Evolutionary conservation across 2,113 vertebrate species (phyloP), one percentile per base, ranked within the genome.

Genomic region (Periophthalmus modestus): DNA sequence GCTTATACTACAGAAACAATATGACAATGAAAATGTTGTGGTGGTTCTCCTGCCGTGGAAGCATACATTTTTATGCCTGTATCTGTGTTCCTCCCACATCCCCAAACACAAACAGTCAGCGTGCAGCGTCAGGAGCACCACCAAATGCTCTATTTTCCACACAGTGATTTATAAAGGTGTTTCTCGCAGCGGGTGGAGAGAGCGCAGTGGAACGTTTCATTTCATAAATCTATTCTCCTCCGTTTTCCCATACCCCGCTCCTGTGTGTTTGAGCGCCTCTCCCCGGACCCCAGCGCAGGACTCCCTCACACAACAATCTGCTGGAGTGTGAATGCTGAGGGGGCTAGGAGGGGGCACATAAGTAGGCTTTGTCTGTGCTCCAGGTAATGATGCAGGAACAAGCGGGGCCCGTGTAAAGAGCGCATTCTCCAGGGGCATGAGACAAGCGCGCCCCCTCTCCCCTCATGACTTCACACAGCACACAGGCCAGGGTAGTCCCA

Each of bases 211-310:
- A 86, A 87, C 80, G 88, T 83, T 91, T 91, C 90, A 89, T 89
- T 92, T 92, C 87, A 92, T 90, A 90, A 91, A 92, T 91, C 89
- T 91, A 88, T 81, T 87, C 88, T 83, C 82, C 87, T 83, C 82
- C 80, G 69, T 82, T 85, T 84, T 89, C 83, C 75, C 76, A 81
- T 77, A 73, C 85, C 82, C 74, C 59, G 84, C 82, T 74, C 76
- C 83, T 69, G 58, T 69, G 58, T 81, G 85, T 91, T 86, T 83
- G 82, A 81, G 84, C 83, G 83, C 71, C 84, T 81, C 82, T 75
- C 82, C 87, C 23, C 13, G 57, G 24, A 24, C 87, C 86, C 86
- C 74, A 72, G 85, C 80, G 84, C 87, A 88, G 84, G 86, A 89
- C 87, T 89, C 85, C 81, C 84, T 89, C 83, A 84, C 76, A 77